These are phyloP conservation scores for Caretta caretta DNA, from an alignment of 2,113 vertebrate genomes.

Conservation along the genomic window DNA sequence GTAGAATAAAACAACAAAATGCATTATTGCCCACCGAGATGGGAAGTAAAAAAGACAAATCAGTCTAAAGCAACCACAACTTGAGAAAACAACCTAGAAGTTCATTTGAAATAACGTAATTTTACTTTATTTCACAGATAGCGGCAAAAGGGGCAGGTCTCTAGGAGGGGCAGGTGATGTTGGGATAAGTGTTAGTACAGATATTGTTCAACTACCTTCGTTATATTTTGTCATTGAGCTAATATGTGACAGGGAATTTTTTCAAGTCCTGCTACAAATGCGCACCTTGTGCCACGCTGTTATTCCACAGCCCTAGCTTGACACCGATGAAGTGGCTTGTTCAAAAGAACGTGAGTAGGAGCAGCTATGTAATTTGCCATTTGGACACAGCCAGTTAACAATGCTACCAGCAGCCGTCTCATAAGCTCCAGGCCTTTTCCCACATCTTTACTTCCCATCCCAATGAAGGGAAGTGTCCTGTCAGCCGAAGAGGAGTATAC, in stretches of 20 bases:
- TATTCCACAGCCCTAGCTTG: neutral
- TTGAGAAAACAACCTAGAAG: rapidly evolving
- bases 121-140: rapidly evolving
- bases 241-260: neutral
- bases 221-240: neutral
- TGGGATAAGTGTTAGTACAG: rapidly evolving
- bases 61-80: rapidly evolving
- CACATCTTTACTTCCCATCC: neutral
- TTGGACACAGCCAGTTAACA: neutral
- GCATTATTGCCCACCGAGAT: neutral
- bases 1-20: rapidly evolving
- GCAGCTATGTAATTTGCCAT: neutral
- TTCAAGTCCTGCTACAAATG: neutral
- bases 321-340: neutral
- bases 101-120: neutral
- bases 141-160: rapidly evolving
- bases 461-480: neutral
- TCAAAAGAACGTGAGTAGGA: neutral
- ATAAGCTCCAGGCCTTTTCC: neutral
- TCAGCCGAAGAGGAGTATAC: neutral
- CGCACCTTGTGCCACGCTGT: neutral
- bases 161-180: neutral
- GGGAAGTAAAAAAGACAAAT: neutral
- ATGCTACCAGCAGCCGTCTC: neutral
- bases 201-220: no score